phyloP scores from a whole-genome alignment of 1,140 invertebrate genomes.

The Riptortus pedestris region DNA sequence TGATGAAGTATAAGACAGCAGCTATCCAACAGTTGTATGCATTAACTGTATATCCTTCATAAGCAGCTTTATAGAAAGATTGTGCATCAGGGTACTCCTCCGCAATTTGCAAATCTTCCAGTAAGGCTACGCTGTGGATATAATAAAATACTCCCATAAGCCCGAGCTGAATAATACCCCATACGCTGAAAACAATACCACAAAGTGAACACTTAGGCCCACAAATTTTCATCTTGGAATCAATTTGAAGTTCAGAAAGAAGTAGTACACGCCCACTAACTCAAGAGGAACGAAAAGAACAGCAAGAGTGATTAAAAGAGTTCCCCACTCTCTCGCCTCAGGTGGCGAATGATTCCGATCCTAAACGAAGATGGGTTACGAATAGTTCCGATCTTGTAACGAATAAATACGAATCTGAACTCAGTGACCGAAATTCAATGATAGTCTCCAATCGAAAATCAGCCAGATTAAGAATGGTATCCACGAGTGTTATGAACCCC shows the following conservation, averaged over 20 bases:
- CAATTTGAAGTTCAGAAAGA: too few species aligned
- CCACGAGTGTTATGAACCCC: too few species aligned
- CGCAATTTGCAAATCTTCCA: slow-evolving; percentile 71
- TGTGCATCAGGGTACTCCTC: slow-evolving; percentile 35
- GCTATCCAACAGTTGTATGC: slow-evolving; percentile 90
- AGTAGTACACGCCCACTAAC: neutral
- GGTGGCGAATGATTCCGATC: too few species aligned
- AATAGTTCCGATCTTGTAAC: too few species aligned
- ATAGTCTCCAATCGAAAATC: too few species aligned
- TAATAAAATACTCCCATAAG: slow-evolving; percentile 86
- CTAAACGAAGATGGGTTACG: too few species aligned
- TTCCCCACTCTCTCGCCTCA: too few species aligned
- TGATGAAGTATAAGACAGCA: slow-evolving; percentile 76
- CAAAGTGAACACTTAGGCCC: slow-evolving; percentile 86
- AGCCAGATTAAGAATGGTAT: too few species aligned
- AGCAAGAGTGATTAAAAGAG: too few species aligned
- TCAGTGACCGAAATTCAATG: too few species aligned
- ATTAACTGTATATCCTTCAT: slow-evolving; percentile 61
- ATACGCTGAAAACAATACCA: slow-evolving; percentile 73
- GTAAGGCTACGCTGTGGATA: slow-evolving; percentile 66
- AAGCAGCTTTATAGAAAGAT: slow-evolving; percentile 54
- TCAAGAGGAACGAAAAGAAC: too few species aligned
- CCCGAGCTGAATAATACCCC: slow-evolving; percentile 85
- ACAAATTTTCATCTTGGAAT: slow-evolving; percentile 56
- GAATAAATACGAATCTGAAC: too few species aligned